A percentile compares a stretch with the other conserved stretches of the same genome.
Evolutionary conservation across 2,888 invertebrate genomes (phyloP).

Genomic region (Chymomyza amoena): DNA sequence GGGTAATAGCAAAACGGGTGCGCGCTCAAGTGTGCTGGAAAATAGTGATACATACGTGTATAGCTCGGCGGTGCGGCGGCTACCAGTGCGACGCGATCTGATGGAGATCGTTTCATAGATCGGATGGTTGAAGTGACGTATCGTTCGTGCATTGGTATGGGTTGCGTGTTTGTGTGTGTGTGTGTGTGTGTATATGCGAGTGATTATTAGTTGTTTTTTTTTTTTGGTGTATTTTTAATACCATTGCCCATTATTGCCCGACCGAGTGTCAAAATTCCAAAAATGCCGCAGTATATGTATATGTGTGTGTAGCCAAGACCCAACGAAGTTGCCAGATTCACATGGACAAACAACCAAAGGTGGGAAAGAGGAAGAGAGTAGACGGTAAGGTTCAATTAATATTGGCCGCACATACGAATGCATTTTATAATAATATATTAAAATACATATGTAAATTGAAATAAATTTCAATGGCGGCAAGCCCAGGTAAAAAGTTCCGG

Average conservation of each 20-base stretch:
- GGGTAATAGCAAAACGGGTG: constrained; percentile 80
- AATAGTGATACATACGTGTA: constrained; percentile 83
- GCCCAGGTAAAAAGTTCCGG: constrained; percentile 49
- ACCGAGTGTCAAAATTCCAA: not conserved
- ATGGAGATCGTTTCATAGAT: not conserved
- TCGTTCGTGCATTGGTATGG: constrained; percentile 15
- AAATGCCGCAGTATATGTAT: too few relatives aligned
- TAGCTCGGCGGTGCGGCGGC: constrained; percentile 82
- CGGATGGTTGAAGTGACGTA: not conserved
- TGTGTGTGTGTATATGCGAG: constrained; percentile 26
- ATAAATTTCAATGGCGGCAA: constrained; percentile 46
- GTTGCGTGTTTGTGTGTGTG: constrained; percentile 21
- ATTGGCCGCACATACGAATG: constrained; percentile 36
- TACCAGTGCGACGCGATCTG: constrained; percentile 84
- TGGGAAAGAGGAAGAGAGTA: not conserved
- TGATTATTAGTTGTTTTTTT: constrained; percentile 23
- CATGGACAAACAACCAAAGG: constrained; percentile 10
- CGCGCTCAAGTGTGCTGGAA: constrained; percentile 80
- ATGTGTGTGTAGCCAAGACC: not conserved
- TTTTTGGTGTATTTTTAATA: constrained; percentile 27
- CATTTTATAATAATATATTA: constrained; percentile 19
- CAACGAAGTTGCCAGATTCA: constrained; percentile 22
- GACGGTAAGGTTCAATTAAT: constrained; percentile 8
- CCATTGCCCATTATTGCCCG: not conserved
- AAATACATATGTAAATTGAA: constrained; percentile 54